Conservation (phyloP, 2,113 vertebrate species). For the Nibea coibor region DNA sequence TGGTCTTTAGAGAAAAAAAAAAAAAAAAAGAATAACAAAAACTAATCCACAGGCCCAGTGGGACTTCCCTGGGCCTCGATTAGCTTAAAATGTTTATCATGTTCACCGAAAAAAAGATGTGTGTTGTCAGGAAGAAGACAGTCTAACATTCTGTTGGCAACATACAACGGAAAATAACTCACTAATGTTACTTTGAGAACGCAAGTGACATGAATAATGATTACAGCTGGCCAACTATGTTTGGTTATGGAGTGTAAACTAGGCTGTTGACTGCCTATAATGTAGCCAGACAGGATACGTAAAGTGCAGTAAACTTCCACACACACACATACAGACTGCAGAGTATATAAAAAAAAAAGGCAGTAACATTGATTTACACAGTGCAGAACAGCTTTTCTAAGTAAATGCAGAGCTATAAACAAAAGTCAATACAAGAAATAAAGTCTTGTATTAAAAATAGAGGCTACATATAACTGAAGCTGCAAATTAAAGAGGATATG, state of each 20-base stretch:
- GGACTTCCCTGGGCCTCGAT: slow-evolving; percentile 6
- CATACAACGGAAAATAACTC: slow-evolving; percentile 40
- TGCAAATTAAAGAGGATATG: neutral
- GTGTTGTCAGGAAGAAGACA: slow-evolving; percentile 15
- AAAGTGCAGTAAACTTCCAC: slow-evolving; percentile 11
- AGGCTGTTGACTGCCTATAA: neutral
- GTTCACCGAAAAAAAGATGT: neutral
- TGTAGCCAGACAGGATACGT: slow-evolving; percentile 6
- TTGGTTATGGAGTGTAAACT: slow-evolving; percentile 36
- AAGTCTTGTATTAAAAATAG: neutral
- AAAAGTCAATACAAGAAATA: neutral
- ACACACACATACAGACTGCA: neutral
- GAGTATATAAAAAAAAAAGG: neutral
- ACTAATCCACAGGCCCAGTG: neutral
- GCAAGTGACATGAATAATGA: slow-evolving; percentile 18
- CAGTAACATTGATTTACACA: slow-evolving; percentile 25
- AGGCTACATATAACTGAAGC: neutral
- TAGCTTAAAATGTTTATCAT: slow-evolving; percentile 41
- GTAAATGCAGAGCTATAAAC: neutral
- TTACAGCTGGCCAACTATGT: slow-evolving; percentile 12
- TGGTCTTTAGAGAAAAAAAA: neutral
- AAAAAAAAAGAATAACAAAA: neutral
- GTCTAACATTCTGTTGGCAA: slow-evolving; percentile 28
- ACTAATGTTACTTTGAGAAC: slow-evolving; percentile 21
- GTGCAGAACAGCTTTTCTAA: neutral